Base-by-base conservation (phyloP, 2,113 vertebrate genomes). In the Sigmodon hispidus region DNA sequence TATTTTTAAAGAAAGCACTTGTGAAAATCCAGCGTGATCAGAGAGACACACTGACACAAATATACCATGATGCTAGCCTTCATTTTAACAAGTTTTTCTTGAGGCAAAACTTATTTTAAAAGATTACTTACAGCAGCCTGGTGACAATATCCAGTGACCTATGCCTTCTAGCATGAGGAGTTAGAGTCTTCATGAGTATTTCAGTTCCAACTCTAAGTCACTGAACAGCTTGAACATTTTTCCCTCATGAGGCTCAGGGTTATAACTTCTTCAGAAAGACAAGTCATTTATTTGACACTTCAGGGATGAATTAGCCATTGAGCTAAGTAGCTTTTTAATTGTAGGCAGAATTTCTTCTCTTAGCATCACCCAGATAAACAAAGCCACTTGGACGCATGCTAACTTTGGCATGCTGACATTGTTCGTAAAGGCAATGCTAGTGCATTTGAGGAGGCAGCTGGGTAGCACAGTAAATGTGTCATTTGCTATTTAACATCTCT, bases 401-500 rank as follows among this genome's bases (percentile, higher is more conserved):
- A 97, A 95, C 95, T 97, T 92, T 98, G 97, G 97, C 98, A 98
- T 94, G 97, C 97, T 97, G 96, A 97, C 97, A 97, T 96, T 95
- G 97, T 97, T 98, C 96, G 81, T 97, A 97, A 96, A 96, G 97
- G 98, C 97, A 97, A 98, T 97, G 89, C 97, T 95, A 59, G 94
- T 98, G 97, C 96, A 96, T 98, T 98, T 97, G 95, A 98, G 93
- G 93, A 98, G 98, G 98, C 98, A 99, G 98, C 98, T 98, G 98
- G 98, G 98, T 97, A 96, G 98, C 98, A 98, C 98, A 98, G 98
- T 97, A 98, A 98, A 98, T 98, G 98, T 98, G 98, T 98, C 98
- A 97, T 98, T 98, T 98, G 98, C 98, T 98, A 97, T 98, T 98
- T 98, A 98, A 98, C 98, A 98, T 98, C 98, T 97, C 98, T 98